Base-by-base conservation (phyloP, 2,888 invertebrate species). In the Amphipoea oculea region DNA sequence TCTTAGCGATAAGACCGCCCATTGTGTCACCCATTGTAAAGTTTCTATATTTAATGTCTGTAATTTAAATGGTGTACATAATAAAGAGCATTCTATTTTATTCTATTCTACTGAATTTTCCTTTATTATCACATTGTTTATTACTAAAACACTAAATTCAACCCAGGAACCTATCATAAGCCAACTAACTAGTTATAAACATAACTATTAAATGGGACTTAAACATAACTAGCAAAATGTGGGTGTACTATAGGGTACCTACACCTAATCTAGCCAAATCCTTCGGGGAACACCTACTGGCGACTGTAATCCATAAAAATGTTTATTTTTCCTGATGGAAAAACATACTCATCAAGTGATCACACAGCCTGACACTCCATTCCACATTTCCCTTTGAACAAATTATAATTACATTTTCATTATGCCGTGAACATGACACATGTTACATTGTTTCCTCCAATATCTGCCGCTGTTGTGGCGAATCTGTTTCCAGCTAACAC, bases 401-500 rank as follows among this genome's bases (percentile, higher is more conserved):
- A 82, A 72, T 84, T 79, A 73, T 85, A 80, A 82, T 85, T 70
- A 82, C 73, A 70, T 79, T 66, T 73, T 9, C 51, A 51, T 40
- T n/a, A 42, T 14, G 17, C n/a, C 36, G 63, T 65, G 84, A 79
- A 48, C 79, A 5, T 73, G 82, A 82, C 67, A 17, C 75, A n/a
- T 51, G 76, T 70, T 57, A 54, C 62, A 40, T 51, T 63, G 75
- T 73, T 63, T 5, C 51, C 72, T 72, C 72, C 76, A 23, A 85
- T 85, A 76, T 73, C 86, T 63, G 63, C 68, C 72, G 70, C 45
- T 67, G 76, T 85, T 85, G 84, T 70, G 86, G 84, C 60, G 42
- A 83, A 85, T 42, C 70, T 73, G 86, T 67, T 73, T 73, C 60
- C 86, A 76, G 73, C 54, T 76, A 76, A 82, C 84, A 86, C 51